These are phyloP conservation scores for Cremastobaeus sp. DNA, from an alignment of 2,888 invertebrate species.

Conservation along the genomic window DNA sequence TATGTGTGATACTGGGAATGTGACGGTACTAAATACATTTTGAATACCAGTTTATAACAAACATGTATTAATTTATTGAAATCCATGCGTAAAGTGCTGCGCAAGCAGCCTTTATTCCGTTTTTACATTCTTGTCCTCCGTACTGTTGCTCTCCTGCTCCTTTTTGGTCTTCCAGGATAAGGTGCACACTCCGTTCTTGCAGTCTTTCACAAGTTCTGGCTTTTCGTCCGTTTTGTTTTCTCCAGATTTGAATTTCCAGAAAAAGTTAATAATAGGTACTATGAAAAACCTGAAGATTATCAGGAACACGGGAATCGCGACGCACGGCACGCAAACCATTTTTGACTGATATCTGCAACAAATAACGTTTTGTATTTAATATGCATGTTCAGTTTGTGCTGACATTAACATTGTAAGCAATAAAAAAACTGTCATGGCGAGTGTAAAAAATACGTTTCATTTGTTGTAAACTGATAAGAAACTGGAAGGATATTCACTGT, in stretches of 20 bases:
- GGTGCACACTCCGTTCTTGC: constrained; percentile 74
- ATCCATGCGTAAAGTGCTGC: no score
- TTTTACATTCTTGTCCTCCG: constrained; percentile 41
- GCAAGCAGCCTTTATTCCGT: constrained; percentile 64
- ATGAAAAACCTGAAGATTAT: constrained; percentile 91
- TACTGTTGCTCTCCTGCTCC: constrained; percentile 25
- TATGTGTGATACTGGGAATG: no score
- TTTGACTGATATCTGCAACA: constrained; percentile 15
- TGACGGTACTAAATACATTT: no score
- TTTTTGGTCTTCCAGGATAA: constrained; percentile 69
- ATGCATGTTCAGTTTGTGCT: no score
- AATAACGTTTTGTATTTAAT: no score
- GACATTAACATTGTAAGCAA: no score
- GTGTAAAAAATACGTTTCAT: no score
- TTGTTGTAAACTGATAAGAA: no score
- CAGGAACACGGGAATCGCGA: constrained; percentile 89
- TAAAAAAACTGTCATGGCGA: constrained; percentile 17
- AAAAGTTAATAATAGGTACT: constrained; percentile 88
- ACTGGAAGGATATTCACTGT: no score
- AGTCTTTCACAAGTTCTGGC: constrained; percentile 72
- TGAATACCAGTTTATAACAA: no score
- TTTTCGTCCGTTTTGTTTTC: constrained; percentile 64
- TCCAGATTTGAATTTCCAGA: constrained; percentile 87
- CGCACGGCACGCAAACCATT: constrained; percentile 92
- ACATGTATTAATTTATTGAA: no score